Evolutionary conservation across 2,888 invertebrate species (phyloP), one percentile per base, ranked within the genome.

Genomic region (Drosophila paramelanica): DNA sequence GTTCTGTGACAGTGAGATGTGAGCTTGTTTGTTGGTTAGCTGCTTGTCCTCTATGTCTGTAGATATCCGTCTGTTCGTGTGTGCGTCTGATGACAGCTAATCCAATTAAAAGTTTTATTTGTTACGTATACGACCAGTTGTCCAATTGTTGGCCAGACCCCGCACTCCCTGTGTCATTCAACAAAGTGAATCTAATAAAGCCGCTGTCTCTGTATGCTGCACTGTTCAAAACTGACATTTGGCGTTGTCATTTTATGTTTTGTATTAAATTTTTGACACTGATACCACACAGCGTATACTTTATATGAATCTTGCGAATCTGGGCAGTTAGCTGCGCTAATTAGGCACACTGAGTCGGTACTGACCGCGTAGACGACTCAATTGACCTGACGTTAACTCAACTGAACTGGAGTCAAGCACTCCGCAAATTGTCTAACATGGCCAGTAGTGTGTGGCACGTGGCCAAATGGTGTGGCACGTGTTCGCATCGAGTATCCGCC

Each of bases 21-120:
- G 80, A 71, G 77, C 79, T 81, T 86, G 77, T 85, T 77, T 80
- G 87, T 84, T 79, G 79, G 73, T 77, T 75, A 67, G 71, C 70
- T 88, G 72, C 69, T 71, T 81, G 77, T 53, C 27, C 71, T 64
- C 43, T 57, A 56, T 47, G 58, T 60, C 61, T 58, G 59, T 14
- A n/a, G 10, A 39, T n/a, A 27, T 60, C 59, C 51, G 57, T 57
- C 51, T 67, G 51, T 55, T 55, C 61, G 73, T 73, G 77, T 55
- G 73, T 74, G 71, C 67, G 73, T 68, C 80, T 78, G 82, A 83
- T 77, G 80, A 85, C 77, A 89, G 83, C 84, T 89, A 90, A 90
- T 90, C 90, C 89, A 90, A 90, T 90, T 90, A 90, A 89, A 90
- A 90, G 79, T 90, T 90, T 88, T 88, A 88, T 88, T 85, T 88